Evolutionary conservation across 2,797 vertebrate genomes (phyloP), one percentile per base, ranked within the genome.

Genomic region (Falco cherrug): DNA sequence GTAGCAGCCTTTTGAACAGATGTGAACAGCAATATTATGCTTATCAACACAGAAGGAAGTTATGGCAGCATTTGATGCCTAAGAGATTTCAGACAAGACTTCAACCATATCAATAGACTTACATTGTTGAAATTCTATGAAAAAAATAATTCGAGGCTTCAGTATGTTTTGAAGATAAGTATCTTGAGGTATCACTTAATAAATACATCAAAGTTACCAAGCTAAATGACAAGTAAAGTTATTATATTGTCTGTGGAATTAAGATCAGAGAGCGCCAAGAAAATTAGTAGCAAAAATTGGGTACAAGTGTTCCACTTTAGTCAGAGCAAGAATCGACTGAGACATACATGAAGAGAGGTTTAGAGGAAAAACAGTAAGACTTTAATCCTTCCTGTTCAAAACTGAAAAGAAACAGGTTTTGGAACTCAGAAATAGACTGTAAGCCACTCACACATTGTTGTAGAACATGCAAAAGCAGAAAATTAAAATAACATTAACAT

Each of bases 71-170:
- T 70, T 64, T 63, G 70, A 87, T n/a, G 45, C 41, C 6, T 54
- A 82, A 85, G 67, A 91, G 35, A 91, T 85, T 93, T 79, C 64
- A 81, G 64, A 87, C 63, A 87, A 87, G 51, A 90, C 87, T 89
- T 83, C 81, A 89, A 82, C 25, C 24, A 5, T 48, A 93, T 67
- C 39, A 78, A 59, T 11, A 71, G 86, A 51, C 33, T 16, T 43
- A 22, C 10, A 20, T 83, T 39, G 89, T 84, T 43, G 19, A 84
- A 96, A 90, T 64, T 26, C 28, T 87, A 87, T 76, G 71, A n/a
- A 94, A 95, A 95, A 95, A 94, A 84, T 92, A 87, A 91, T 95
- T 79, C 47, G 67, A 90, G 60, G 37, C 11, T 85, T 92, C 59
- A 87, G 77, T 82, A 43, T 54, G 89, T 80, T 71, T 53, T 90